Conservation (phyloP, 1,140 invertebrate genomes). For the Lordiphosa mommai region DNA sequence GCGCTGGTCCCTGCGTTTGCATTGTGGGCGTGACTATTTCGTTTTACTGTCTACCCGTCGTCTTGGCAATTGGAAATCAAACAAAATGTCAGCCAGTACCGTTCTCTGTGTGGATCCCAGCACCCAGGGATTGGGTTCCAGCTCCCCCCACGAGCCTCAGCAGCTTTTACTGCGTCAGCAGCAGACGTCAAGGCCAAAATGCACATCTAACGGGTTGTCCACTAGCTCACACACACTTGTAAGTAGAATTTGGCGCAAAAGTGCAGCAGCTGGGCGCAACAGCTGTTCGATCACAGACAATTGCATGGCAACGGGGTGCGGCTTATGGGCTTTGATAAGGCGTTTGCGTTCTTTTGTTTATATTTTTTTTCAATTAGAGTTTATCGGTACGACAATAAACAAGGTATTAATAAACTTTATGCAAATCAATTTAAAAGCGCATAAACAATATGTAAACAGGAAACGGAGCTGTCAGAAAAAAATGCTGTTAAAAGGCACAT, state of each 20-base stretch:
- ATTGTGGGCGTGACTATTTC: neutral
- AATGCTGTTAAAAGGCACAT: no score
- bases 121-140: neutral
- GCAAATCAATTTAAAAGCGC: no score
- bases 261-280: neutral
- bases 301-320: no score
- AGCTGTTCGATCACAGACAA: no score
- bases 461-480: no score
- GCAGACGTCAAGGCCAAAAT: neutral
- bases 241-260: neutral
- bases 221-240: neutral
- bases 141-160: neutral
- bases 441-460: no score
- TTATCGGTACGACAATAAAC: no score
- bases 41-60: no score
- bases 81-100: neutral
- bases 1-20: neutral
- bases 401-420: no score
- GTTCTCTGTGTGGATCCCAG: neutral
- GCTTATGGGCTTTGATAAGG: no score
- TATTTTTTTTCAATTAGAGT: no score
- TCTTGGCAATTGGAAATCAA: neutral
- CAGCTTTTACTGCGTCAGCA: neutral
- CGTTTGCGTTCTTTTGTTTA: no score
- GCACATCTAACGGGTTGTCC: neutral